Percentiles rank a stretch among this genome's conserved stretches.
Evolutionary conservation across 2,888 invertebrate genomes (phyloP).

Genomic region (Therioaphis trifolii): DNA sequence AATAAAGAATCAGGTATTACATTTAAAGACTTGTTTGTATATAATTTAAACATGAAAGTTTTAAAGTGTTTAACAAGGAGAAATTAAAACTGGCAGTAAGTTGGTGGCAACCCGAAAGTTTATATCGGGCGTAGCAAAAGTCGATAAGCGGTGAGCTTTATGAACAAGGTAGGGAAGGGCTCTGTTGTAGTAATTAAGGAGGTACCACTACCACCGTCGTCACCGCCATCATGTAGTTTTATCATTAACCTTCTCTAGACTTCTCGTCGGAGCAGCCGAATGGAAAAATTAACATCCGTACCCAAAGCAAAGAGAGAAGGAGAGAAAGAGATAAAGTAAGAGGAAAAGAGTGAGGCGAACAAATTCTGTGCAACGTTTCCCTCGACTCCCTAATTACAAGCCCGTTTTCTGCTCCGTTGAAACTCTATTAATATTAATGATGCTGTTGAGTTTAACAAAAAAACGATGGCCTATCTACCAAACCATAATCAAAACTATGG

Average conservation of each 20-base stretch:
- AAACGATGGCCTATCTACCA: slow-evolving; percentile 36
- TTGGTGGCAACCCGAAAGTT: slow-evolving; percentile 46
- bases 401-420: slow-evolving; percentile 64
- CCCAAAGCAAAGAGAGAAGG: slow-evolving; percentile 30
- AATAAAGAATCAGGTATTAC: slow-evolving; percentile 29
- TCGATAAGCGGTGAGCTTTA: slow-evolving; percentile 58
- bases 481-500: slow-evolving; percentile 40
- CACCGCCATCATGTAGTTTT: slow-evolving; percentile 48
- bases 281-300: slow-evolving; percentile 59
- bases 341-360: slow-evolving; percentile 20
- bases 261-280: slow-evolving; percentile 41
- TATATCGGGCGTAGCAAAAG: slow-evolving; percentile 49
- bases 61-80: slow-evolving; percentile 52
- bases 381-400: slow-evolving; percentile 62
- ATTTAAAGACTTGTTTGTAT: slow-evolving; percentile 1
- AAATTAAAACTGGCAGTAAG: slow-evolving; percentile 54
- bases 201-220: slow-evolving; percentile 29
- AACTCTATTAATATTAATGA: slow-evolving; percentile 65
- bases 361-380: slow-evolving; percentile 39
- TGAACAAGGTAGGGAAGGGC: slow-evolving; percentile 31
- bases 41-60: slow-evolving; percentile 33
- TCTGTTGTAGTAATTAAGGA: slow-evolving; percentile 57
- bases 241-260: slow-evolving; percentile 58
- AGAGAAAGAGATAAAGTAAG: slow-evolving; percentile 37
- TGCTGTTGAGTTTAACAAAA: slow-evolving; percentile 45